A percentile compares a stretch with the other conserved stretches of the same genome.
These are phyloP conservation scores for Amniataba percoides DNA, from an alignment of 2,797 vertebrate genomes.

Conservation along the genomic window DNA sequence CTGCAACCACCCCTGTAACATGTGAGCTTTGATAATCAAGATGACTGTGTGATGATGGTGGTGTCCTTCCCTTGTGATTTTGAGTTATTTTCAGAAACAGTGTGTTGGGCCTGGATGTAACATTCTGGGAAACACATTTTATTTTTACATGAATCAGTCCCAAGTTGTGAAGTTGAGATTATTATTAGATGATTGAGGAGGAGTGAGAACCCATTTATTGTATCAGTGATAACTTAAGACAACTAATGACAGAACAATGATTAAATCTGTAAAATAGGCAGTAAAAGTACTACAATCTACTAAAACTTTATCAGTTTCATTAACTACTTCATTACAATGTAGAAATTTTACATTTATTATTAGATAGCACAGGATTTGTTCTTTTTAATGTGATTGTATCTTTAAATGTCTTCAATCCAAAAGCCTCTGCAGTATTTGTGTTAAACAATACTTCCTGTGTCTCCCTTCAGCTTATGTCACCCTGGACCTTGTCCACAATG, in stretches of 20 bases:
- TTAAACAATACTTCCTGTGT: conserved; percentile 25
- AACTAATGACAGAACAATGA: no score
- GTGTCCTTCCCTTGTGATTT: neutral
- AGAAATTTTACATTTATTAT: neutral
- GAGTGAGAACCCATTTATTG: no score
- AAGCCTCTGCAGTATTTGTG: neutral
- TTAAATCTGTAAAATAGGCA: no score
- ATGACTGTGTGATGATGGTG: neutral
- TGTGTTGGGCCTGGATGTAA: neutral
- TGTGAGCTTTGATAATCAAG: conserved; percentile 86
- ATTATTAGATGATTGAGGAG: neutral
- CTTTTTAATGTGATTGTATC: neutral
- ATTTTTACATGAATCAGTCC: neutral
- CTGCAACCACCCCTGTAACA: conserved; percentile 97
- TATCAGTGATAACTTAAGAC: neutral
- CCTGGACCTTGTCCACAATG: conserved; percentile 98
- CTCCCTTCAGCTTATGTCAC: conserved; percentile 91
- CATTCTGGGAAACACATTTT: neutral
- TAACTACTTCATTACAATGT: neutral
- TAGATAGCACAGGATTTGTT: neutral
- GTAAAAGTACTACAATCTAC: neutral
- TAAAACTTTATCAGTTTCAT: neutral
- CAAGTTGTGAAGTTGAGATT: neutral
- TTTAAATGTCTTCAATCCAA: neutral
- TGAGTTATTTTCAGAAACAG: neutral